These are phyloP conservation scores for Mionectes olivaceus DNA, from an alignment of 2,797 vertebrate species.

Conservation along the genomic window DNA sequence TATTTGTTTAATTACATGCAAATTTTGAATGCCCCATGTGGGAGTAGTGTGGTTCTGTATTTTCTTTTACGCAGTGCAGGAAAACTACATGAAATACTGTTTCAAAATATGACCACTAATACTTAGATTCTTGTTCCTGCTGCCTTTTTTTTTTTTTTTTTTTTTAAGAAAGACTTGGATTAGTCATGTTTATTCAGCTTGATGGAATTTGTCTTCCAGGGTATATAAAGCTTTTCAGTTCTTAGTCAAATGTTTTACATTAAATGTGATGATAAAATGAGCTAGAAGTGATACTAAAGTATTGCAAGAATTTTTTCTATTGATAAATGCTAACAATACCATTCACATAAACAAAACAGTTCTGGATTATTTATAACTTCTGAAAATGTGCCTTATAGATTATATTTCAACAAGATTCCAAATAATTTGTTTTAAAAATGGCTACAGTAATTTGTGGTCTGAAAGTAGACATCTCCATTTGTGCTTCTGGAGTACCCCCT, in stretches of 20 bases:
- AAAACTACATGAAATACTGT: not conserved
- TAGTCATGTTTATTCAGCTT: not conserved
- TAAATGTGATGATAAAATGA: not conserved
- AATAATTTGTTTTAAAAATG: not conserved
- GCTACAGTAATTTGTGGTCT: not conserved
- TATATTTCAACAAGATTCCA: not conserved
- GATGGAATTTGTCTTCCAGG: not conserved
- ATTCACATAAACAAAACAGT: not conserved
- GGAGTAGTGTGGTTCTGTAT: not conserved
- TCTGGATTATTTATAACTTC: not conserved
- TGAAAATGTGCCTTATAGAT: not conserved
- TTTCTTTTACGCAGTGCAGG: not conserved
- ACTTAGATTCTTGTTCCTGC: not conserved
- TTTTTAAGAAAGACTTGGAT: not conserved
- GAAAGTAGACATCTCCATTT: not conserved
- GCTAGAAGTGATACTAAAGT: not conserved
- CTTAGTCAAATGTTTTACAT: not conserved
- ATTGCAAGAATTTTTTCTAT: not conserved
- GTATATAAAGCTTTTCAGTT: not conserved
- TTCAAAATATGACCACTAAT: not conserved
- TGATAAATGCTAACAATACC: not conserved
- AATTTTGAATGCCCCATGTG: not conserved
- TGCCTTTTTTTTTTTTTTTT: not conserved
- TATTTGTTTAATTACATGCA: not conserved
- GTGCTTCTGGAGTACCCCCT: not conserved